phyloP scores from a whole-genome alignment of 1,140 invertebrate species.

The Heliothis virescens region DNA sequence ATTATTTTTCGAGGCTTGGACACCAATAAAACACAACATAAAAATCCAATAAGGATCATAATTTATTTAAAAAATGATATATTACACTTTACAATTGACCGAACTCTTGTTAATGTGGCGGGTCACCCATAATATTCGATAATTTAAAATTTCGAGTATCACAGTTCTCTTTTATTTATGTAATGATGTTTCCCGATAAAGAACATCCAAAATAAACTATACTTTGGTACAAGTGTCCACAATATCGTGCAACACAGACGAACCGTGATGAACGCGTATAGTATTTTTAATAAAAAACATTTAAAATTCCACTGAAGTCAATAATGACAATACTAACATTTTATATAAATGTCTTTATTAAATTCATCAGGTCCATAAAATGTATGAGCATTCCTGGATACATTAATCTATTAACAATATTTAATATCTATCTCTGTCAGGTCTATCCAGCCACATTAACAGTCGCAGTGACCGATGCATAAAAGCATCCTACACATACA shows the following conservation, averaged over 20 bases:
- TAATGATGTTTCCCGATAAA: conserved; percentile 39
- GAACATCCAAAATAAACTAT: conserved; percentile 45
- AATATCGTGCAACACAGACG: conserved; percentile 6
- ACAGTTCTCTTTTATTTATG: conserved; percentile 46
- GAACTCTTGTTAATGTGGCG: conserved; percentile 68
- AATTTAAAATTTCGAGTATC: conserved; percentile 54
- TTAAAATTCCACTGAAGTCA: conserved; percentile 39
- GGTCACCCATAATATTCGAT: conserved; percentile 42
- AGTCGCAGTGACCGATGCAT: conserved; percentile 62
- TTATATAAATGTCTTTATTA: conserved; percentile 41
- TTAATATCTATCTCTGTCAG: conserved; percentile 42
- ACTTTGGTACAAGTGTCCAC: conserved; percentile 35
- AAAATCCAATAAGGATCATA: conserved; percentile 84
- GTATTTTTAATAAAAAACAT: conserved; percentile 23
- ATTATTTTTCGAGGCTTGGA: background rate
- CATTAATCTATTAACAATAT: conserved; percentile 47
- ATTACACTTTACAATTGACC: conserved; percentile 85
- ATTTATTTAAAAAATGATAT: conserved; percentile 85
- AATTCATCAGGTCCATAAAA: conserved; percentile 32
- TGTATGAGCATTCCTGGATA: conserved; percentile 40
- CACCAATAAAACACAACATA: conserved; percentile 71
- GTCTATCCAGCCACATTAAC: conserved; percentile 62
- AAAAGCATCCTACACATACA: conserved; percentile 68
- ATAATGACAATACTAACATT: conserved; percentile 28
- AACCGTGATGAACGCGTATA: conserved; percentile 25